Evolutionary conservation across 2,888 invertebrate genomes (phyloP), one percentile per base, ranked within the genome.

Genomic region (Chrysolina oricalcia): DNA sequence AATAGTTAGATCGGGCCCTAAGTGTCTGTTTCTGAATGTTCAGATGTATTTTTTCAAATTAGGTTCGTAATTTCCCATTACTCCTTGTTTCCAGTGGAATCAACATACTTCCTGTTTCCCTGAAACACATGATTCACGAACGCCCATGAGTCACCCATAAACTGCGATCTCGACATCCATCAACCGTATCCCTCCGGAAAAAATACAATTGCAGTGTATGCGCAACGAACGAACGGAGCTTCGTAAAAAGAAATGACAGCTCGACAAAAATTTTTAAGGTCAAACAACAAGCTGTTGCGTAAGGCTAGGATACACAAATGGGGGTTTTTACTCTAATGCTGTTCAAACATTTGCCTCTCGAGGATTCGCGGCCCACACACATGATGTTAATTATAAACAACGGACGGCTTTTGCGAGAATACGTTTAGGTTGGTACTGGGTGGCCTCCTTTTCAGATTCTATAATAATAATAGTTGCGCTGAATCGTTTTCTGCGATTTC

Each of bases 211-310:
- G 53, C 19, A 53, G 53, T 19, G 17, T 50, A 5, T 53, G 53
- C 21, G 53, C 53, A 53, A 53, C 53, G 53, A 21, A 53, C 21
- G 53, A 53, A 53, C 21, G 15, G 2, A 15, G 53, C 53, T 53
- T 53, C 53, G 21, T 53, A 13, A 53, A 53, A 53, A 48, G 17
- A 17, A 10, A 48, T 48, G 48, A 48, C 48, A 53, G 5, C 15
- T 43, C 43, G 43, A 15, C 11, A 43, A 13, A 15, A 43, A 43
- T 43, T 9, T 43, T 43, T 15, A 43, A 43, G 43, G 43, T 43
- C 43, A 43, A 43, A 43, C 43, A 43, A 43, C 43, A 43, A 43
- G 43, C 43, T 43, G 43, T 43, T 43, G 43, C 15, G 43, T 43
- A 43, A 43, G 43, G 43, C 11, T 43, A 43, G 43, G 43, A 43